A percentile compares a stretch with the other conserved stretches of the same genome.
These are phyloP conservation scores for Petrocephalus sullivani DNA, from an alignment of 2,797 vertebrate species.

Conservation along the genomic window DNA sequence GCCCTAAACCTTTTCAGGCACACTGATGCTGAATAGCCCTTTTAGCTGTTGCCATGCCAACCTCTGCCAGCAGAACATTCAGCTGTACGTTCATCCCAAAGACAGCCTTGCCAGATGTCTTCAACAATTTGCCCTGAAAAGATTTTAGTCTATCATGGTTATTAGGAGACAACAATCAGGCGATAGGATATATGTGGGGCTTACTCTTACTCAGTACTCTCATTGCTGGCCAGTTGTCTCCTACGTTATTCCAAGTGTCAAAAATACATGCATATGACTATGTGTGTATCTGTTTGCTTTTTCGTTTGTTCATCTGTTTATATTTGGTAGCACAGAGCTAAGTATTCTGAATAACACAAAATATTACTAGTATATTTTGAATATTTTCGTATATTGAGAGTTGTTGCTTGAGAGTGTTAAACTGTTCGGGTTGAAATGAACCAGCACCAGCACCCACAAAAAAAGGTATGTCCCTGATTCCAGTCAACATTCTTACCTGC, in stretches of 20 bases:
- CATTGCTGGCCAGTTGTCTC: slow-evolving; percentile 22
- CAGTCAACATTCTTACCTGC: neutral
- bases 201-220: neutral
- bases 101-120: slow-evolving; percentile 97
- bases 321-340: slow-evolving; percentile 62
- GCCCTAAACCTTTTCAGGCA: slow-evolving; percentile 89
- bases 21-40: slow-evolving; percentile 82
- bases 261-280: slow-evolving; percentile 73
- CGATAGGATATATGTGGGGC: slow-evolving; percentile 48
- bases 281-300: slow-evolving; percentile 73
- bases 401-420: neutral
- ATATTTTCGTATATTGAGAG: neutral
- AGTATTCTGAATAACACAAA: slow-evolving; percentile 47
- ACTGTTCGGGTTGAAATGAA: neutral
- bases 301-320: slow-evolving; percentile 67
- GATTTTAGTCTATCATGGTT: slow-evolving; percentile 80
- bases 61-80: slow-evolving; percentile 85
- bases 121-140: slow-evolving; percentile 98
- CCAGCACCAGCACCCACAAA: neutral
- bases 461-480: neutral
- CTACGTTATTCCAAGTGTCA: slow-evolving; percentile 59
- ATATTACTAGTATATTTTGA: neutral
- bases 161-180: slow-evolving; percentile 87
- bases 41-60: slow-evolving; percentile 98
- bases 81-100: slow-evolving; percentile 75